Conservation (phyloP, 1,140 invertebrate species). For the Cryptotermes secundus region DNA sequence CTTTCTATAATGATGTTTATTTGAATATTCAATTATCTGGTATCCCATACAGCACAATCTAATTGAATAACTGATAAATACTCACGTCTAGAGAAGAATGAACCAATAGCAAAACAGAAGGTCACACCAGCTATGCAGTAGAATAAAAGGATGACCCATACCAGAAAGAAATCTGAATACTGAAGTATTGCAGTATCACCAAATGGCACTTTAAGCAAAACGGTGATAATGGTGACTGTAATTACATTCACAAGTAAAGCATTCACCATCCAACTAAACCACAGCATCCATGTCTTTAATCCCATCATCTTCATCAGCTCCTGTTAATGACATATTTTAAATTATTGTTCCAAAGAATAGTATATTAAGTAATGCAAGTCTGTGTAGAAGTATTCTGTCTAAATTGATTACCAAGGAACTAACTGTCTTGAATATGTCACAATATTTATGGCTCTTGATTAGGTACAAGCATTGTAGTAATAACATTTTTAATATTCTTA, state of each 20-base stretch:
- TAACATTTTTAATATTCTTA: no score
- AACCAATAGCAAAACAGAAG: conserved; percentile 54
- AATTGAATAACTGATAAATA: conserved; percentile 27
- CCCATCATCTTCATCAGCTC: conserved; percentile 74
- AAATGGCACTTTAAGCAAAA: background rate
- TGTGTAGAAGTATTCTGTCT: no score
- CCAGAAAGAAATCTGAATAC: conserved; percentile 46
- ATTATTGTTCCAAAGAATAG: no score
- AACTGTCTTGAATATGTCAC: no score
- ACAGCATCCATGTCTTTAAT: conserved; percentile 61
- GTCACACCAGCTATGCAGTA: conserved; percentile 51
- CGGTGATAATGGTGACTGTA: conserved; percentile 49
- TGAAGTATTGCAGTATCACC: conserved; percentile 43
- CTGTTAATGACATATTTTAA: conserved; percentile 43
- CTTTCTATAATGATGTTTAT: no score
- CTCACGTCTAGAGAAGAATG: conserved; percentile 56
- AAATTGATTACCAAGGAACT: no score
- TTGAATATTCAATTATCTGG: no score
- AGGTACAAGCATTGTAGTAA: no score
- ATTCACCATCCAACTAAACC: conserved; percentile 64
- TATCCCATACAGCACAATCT: no score
- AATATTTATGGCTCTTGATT: no score
- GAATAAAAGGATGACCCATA: conserved; percentile 55
- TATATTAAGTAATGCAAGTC: no score
- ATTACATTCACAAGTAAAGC: conserved; percentile 55